Evolutionary conservation across 2,113 vertebrate genomes (phyloP).

Genomic region (Amazona vittata): DNA sequence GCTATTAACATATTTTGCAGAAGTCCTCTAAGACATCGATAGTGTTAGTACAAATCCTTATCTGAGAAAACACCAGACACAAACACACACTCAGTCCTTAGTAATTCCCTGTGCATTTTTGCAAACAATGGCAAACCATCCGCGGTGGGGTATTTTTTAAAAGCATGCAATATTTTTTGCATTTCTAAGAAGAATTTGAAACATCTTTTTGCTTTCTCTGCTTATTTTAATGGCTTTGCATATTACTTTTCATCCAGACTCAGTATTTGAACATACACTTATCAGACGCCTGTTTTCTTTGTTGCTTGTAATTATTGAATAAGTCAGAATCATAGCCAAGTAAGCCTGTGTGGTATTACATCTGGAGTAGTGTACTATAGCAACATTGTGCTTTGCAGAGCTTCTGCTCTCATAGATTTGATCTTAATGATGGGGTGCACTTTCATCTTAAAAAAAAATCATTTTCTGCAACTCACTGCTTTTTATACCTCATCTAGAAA

Average conservation of each 20-base stretch:
- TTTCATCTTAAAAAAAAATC: constrained; percentile 59
- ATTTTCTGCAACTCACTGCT: constrained; percentile 47
- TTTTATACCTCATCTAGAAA: constrained; percentile 59
- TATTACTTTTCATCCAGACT: constrained; percentile 40
- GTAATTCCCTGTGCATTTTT: neutral
- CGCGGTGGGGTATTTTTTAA: too few species aligned
- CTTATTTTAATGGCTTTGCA: neutral
- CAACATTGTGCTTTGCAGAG: constrained; percentile 15
- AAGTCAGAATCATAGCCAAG: constrained; percentile 40
- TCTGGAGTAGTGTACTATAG: constrained; percentile 34
- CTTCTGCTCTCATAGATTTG: constrained; percentile 27
- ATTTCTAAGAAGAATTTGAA: neutral
- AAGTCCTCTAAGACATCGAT: neutral
- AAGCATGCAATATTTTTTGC: neutral
- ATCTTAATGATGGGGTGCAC: constrained; percentile 55
- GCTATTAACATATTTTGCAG: neutral
- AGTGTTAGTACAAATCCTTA: neutral
- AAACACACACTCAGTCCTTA: neutral
- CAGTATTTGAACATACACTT: constrained; percentile 19
- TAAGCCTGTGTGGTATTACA: constrained; percentile 26
- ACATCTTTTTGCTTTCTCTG: neutral
- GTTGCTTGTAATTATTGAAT: constrained; percentile 60
- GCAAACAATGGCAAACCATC: neutral
- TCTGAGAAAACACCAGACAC: neutral
- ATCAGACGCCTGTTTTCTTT: constrained; percentile 40